Percentiles rank a stretch among this genome's conserved stretches.
These are phyloP conservation scores for Lacanobia oleracea DNA, from an alignment of 2,888 invertebrate species.

Conservation along the genomic window DNA sequence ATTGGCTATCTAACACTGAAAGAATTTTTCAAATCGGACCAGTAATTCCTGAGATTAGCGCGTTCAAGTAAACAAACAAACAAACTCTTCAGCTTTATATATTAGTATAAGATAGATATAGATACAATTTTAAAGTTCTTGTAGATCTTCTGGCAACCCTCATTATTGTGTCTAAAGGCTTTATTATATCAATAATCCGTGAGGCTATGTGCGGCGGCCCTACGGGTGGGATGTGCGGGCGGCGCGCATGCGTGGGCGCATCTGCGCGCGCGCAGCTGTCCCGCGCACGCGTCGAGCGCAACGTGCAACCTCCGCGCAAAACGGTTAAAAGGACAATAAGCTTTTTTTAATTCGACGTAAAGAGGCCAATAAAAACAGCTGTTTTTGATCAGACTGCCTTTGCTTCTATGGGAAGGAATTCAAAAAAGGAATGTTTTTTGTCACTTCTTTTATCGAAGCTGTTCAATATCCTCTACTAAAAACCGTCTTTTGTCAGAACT, in stretches of 20 bases:
- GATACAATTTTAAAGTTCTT: too few relatives aligned
- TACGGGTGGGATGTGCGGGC: constrained; percentile 56
- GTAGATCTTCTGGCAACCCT: constrained; percentile 19
- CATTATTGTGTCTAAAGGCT: constrained; percentile 26
- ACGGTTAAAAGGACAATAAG: constrained; percentile 64
- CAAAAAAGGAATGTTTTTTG: not conserved
- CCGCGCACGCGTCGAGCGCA: constrained; percentile 61
- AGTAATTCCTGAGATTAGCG: too few relatives aligned
- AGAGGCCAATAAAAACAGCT: constrained; percentile 43
- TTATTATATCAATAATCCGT: constrained; percentile 62
- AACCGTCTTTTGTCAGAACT: too few relatives aligned
- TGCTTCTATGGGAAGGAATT: constrained; percentile 5
- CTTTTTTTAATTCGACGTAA: constrained; percentile 34
- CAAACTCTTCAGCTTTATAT: too few relatives aligned
- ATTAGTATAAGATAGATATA: too few relatives aligned
- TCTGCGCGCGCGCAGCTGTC: constrained; percentile 78
- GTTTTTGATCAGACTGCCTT: constrained; percentile 32
- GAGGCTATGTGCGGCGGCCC: constrained; percentile 48
- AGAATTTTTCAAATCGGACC: too few relatives aligned
- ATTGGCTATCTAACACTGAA: too few relatives aligned
- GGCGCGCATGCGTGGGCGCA: constrained; percentile 63
- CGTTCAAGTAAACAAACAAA: too few relatives aligned
- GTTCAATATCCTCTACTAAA: too few relatives aligned
- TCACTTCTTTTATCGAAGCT: not conserved
- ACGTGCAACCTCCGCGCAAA: constrained; percentile 50